Evolutionary conservation across 2,797 vertebrate species (phyloP).

Genomic region (Lithobates sylvaticus): DNA sequence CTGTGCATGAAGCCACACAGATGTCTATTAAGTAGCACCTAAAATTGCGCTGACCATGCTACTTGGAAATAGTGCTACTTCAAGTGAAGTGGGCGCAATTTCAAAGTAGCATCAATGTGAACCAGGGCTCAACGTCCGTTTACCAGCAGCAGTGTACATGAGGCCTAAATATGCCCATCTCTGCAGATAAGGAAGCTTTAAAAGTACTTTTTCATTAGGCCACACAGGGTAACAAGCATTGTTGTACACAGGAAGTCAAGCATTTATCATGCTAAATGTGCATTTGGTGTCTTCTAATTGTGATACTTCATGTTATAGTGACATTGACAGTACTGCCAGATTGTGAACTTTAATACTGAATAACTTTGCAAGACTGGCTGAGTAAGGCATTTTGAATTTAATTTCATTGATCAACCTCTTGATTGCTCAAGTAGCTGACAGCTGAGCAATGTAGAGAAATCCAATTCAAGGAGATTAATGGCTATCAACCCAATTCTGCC

Average conservation of each 20-base stretch:
- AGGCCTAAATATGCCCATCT: too few relatives aligned
- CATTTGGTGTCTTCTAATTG: not conserved
- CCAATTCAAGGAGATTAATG: not conserved
- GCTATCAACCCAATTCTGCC: not conserved
- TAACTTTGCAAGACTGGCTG: not conserved
- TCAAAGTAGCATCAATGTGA: too few relatives aligned
- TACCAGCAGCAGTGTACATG: too few relatives aligned
- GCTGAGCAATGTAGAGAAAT: not conserved
- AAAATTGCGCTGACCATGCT: too few relatives aligned
- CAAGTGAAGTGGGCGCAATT: too few relatives aligned
- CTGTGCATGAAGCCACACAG: too few relatives aligned
- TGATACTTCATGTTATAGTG: not conserved
- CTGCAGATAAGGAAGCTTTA: too few relatives aligned
- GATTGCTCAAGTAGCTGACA: slow-evolving; percentile 6
- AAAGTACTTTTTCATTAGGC: too few relatives aligned
- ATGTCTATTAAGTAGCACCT: too few relatives aligned
- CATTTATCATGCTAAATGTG: not conserved
- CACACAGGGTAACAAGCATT: too few relatives aligned
- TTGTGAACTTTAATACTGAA: not conserved
- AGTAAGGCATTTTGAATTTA: not conserved
- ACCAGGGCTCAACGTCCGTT: too few relatives aligned
- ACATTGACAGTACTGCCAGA: not conserved
- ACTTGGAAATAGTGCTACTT: too few relatives aligned
- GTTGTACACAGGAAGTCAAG: not conserved
- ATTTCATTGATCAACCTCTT: slow-evolving; percentile 1